phyloP scores from a whole-genome alignment of 2,888 invertebrate species.

The Nomada goodeniana region DNA sequence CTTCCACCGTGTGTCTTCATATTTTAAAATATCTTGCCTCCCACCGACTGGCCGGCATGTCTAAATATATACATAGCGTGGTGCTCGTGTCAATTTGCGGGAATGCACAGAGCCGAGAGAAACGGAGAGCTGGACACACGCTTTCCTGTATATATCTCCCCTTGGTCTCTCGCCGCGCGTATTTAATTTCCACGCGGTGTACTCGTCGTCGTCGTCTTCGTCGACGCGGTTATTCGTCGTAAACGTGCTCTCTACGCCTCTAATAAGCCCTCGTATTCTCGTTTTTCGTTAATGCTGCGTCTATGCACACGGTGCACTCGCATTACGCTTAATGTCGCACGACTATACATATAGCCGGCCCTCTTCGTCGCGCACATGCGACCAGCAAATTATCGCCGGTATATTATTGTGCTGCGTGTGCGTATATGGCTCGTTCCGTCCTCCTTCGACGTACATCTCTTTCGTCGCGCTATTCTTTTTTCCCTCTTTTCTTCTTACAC shows the following conservation, averaged over 20 bases:
- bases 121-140: conserved; percentile 13
- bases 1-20: conserved; percentile 43
- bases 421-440: conserved; percentile 57
- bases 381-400: conserved; percentile 70
- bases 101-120: conserved; percentile 37
- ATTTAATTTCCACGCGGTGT: conserved; percentile 41
- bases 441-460: conserved; percentile 16
- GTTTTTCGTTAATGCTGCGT: conserved; percentile 71
- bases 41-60: conserved; percentile 43
- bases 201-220: background rate
- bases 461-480: background rate
- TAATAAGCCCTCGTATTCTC: conserved; percentile 63
- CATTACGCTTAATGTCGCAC: conserved; percentile 73
- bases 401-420: conserved; percentile 74
- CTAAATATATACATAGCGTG: conserved; percentile 67
- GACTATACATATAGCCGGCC: conserved; percentile 26
- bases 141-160: conserved; percentile 2
- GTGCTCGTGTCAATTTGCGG: conserved; percentile 64
- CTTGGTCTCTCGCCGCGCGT: conserved; percentile 31
- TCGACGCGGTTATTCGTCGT: background rate
- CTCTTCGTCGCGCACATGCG: conserved; percentile 57
- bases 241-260: conserved; percentile 31
- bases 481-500: background rate
- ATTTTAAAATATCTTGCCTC: conserved; percentile 70
- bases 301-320: conserved; percentile 69